Evolutionary conservation across 2,888 invertebrate species (phyloP).

Genomic region (Cryptophagus acutangulus): DNA sequence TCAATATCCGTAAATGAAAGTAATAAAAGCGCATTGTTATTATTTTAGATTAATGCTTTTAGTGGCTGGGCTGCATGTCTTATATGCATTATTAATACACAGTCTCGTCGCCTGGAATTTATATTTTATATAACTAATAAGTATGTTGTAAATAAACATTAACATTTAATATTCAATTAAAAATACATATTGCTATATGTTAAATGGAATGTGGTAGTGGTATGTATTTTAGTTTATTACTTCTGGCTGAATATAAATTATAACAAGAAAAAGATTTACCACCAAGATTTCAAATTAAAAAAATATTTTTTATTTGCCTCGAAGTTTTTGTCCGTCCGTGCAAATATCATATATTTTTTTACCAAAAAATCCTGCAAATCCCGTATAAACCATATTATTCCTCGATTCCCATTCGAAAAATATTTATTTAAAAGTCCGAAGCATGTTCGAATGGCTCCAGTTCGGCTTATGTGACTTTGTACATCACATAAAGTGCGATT

Average conservation of each 20-base stretch:
- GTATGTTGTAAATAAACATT: constrained; percentile 8
- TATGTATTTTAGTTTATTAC: constrained; percentile 9
- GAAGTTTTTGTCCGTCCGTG: too few relatives aligned
- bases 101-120: constrained; percentile 7
- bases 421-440: too few relatives aligned
- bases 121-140: too few relatives aligned
- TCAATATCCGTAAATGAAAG: constrained; percentile 6
- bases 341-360: too few relatives aligned
- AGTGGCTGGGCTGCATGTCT: constrained; percentile 6
- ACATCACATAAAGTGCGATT: too few relatives aligned
- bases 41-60: constrained; percentile 6
- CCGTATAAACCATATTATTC: too few relatives aligned
- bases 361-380: too few relatives aligned
- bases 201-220: constrained; percentile 7
- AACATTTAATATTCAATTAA: constrained; percentile 9
- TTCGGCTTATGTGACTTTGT: too few relatives aligned
- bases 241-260: constrained; percentile 6
- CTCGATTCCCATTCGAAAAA: too few relatives aligned
- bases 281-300: constrained; percentile 6
- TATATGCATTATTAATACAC: constrained; percentile 7
- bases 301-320: too few relatives aligned
- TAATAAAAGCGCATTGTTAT: constrained; percentile 7
- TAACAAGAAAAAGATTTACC: constrained; percentile 6
- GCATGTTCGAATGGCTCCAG: too few relatives aligned
- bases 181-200: constrained; percentile 9